Conservation (phyloP, 2,888 invertebrate genomes). For the Sericinus montela region DNA sequence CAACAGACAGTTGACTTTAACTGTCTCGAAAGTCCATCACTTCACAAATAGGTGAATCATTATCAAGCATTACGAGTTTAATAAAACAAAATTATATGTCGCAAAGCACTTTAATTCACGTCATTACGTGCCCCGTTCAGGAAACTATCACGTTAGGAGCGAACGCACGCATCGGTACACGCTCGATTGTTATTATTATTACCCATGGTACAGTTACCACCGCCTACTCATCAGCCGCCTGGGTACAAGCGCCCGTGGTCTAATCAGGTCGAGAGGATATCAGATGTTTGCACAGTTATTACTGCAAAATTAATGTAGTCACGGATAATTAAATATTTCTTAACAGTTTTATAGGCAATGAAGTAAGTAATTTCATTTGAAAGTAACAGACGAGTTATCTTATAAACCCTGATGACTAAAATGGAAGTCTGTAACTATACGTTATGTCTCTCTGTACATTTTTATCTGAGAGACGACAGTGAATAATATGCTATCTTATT, state of each 20-base stretch:
- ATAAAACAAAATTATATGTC: not conserved
- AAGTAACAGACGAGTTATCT: no score
- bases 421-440: no score
- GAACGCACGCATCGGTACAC: conserved; percentile 38
- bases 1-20: no score
- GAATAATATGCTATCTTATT: no score
- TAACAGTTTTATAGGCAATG: not conserved
- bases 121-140: conserved; percentile 7
- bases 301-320: not conserved
- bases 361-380: no score
- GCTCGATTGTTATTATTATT: conserved; percentile 54
- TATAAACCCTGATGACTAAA: no score
- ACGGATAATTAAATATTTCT: not conserved
- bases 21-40: no score
- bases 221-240: conserved; percentile 41
- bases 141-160: conserved; percentile 19
- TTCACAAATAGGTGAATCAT: not conserved
- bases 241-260: conserved; percentile 21
- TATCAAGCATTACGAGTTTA: not conserved
- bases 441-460: no score
- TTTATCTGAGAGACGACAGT: no score
- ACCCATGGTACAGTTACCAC: conserved; percentile 39
- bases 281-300: not conserved
- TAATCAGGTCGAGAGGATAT: conserved; percentile 22
- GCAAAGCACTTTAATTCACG: conserved; percentile 1